Percentiles rank a stretch among this genome's conserved stretches.
These are phyloP conservation scores for Dermochelys coriacea DNA, from an alignment of 2,797 vertebrate genomes.

Conservation along the genomic window DNA sequence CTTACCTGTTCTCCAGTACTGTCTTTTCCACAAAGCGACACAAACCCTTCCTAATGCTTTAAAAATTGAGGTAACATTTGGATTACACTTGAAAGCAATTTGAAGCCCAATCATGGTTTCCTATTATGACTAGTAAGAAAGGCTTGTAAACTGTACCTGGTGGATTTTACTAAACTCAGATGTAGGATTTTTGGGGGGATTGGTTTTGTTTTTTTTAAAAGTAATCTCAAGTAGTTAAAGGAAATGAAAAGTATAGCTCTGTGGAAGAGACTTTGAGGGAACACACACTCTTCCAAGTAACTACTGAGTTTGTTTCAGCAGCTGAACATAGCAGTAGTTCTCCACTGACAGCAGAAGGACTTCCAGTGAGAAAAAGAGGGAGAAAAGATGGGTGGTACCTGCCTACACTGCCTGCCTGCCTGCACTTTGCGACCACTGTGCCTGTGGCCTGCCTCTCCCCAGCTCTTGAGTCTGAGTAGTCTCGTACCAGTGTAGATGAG, in stretches of 20 bases:
- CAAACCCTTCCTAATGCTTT: constrained; percentile 42
- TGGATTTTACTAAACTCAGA: not conserved
- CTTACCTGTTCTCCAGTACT: constrained; percentile 81
- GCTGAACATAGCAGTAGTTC: constrained; percentile 48
- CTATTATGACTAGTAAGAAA: not conserved
- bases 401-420: constrained; percentile 89
- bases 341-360: constrained; percentile 54
- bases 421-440: constrained; percentile 80
- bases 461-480: constrained; percentile 85
- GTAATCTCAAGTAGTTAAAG: not conserved
- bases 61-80: not conserved
- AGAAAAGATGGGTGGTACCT: constrained; percentile 77
- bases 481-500: constrained; percentile 99
- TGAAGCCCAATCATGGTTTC: not conserved
- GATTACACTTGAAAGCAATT: not conserved
- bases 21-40: constrained; percentile 79
- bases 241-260: constrained; percentile 63
- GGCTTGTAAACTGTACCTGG: not conserved
- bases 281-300: constrained; percentile 34
- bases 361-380: constrained; percentile 59
- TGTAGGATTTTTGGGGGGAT: not conserved
- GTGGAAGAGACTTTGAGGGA: constrained; percentile 76
- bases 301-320: constrained; percentile 37
- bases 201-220: too few species aligned
- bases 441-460: constrained; percentile 82